These are phyloP conservation scores for Drosophila anomalata DNA, from an alignment of 2,888 invertebrate species.

Conservation along the genomic window DNA sequence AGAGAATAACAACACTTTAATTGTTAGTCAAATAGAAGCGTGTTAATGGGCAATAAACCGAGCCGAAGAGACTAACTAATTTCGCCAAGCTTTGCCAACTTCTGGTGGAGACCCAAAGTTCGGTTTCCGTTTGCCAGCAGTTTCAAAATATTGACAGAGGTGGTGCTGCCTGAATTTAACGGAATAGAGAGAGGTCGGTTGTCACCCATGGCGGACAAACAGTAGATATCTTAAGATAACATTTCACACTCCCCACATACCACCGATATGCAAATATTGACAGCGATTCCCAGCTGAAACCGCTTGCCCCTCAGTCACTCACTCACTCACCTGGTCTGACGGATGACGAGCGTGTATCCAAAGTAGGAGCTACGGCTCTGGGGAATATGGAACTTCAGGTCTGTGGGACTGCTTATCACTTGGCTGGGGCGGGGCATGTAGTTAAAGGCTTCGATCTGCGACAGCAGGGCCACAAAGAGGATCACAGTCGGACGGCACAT, in stretches of 20 bases:
- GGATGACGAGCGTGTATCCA: slow-evolving; percentile 80
- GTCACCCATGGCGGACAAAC: slow-evolving; percentile 13
- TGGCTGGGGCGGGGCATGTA: slow-evolving; percentile 80
- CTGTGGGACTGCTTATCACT: slow-evolving; percentile 69
- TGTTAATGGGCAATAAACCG: slow-evolving; percentile 52
- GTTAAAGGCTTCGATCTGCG: slow-evolving; percentile 70
- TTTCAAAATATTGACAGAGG: slow-evolving; percentile 60
- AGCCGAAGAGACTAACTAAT: slow-evolving; percentile 34
- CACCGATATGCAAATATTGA: slow-evolving; percentile 45
- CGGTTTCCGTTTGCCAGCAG: slow-evolving; percentile 33
- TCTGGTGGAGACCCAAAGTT: slow-evolving; percentile 26
- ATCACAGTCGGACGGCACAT: slow-evolving; percentile 35
- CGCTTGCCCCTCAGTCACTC: background rate
- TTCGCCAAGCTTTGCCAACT: slow-evolving; percentile 29
- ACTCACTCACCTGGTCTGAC: slow-evolving; percentile 78
- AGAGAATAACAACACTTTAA: slow-evolving; percentile 39
- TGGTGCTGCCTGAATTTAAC: slow-evolving; percentile 22
- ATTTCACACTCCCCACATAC: slow-evolving; percentile 6
- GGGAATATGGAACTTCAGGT: slow-evolving; percentile 65
- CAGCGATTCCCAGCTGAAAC: slow-evolving; percentile 1
- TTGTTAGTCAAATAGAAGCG: slow-evolving; percentile 49
- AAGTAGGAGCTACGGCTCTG: slow-evolving; percentile 82
- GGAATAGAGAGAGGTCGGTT: slow-evolving; percentile 39
- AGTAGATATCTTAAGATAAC: background rate
- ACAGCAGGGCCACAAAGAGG: slow-evolving; percentile 15